Evolutionary conservation across 2,888 invertebrate species (phyloP), one percentile per base, ranked within the genome.

Genomic region (Mythimna vitellina): DNA sequence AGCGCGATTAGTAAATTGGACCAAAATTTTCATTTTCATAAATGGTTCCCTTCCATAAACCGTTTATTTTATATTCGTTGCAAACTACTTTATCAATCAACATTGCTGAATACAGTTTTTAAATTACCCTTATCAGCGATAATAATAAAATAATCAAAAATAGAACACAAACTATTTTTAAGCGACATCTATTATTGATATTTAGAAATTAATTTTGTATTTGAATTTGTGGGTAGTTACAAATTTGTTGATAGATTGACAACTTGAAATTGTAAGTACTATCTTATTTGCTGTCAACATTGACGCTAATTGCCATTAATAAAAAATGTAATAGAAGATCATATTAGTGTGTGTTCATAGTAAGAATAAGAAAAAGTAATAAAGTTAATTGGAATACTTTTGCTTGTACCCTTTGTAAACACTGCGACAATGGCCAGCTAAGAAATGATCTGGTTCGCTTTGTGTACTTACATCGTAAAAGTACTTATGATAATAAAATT

Each of bases 1-100:
- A 89, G 73, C 91, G 93, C 80, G 91, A 88, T 89, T 73, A 69
- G 91, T 83, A 65, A 54, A 42, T 70, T 65, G 7, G 0, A 10
- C 38, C 10, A 12, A 64, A 10, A n/a, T n/a, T 17, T 4, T 1
- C 0, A 7, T 25, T 42, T 53, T 63, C 6, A 32, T 68, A 29
- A 73, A 61, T 58, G 32, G 49, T n/a, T 57, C n/a, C 1, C 0
- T 58, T 42, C 3, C 5, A 25, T 14, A 49, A 35, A 14, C 10
- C 6, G 6, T 54, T 57, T 14, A 51, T 14, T 53, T 67, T n/a
- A 32, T 4, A 53, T 29, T 38, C 35, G 7, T 9, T 38, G 0
- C 10, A 20, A 7, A 0, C 8, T 6, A 29, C 29, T 10, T 32
- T 10, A 4, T 0, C 3, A 20, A n/a, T 1, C 32, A 56, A 51